phyloP scores from a whole-genome alignment of 2,113 vertebrate genomes.

The Mirza zaza region DNA sequence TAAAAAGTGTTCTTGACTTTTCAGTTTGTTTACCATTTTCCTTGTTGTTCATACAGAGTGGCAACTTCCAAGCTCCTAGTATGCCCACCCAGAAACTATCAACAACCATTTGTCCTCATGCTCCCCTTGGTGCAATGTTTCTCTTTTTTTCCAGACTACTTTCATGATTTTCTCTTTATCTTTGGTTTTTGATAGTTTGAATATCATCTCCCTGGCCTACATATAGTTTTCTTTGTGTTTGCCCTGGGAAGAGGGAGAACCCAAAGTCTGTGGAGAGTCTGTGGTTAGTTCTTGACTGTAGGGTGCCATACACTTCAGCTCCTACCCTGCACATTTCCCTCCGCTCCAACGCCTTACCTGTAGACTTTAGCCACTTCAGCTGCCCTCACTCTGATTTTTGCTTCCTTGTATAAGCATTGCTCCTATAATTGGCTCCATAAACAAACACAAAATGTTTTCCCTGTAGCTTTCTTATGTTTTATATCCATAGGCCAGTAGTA shows the following conservation, averaged over 20 bases:
- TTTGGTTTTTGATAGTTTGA: not conserved
- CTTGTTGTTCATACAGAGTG: not conserved
- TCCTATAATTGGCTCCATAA: no score
- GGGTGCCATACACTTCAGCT: not conserved
- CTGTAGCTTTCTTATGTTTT: no score
- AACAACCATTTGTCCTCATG: not conserved
- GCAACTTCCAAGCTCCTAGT: not conserved
- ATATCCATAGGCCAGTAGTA: no score
- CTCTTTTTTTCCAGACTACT: not conserved
- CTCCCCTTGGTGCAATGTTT: not conserved
- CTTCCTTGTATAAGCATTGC: not conserved
- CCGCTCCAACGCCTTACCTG: not conserved
- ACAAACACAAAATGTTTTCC: no score
- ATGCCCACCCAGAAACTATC: not conserved
- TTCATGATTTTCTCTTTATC: not conserved
- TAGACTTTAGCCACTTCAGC: not conserved
- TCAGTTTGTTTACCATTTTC: not conserved
- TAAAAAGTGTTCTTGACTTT: not conserved
- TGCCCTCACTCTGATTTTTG: not conserved
- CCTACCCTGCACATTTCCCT: no score
- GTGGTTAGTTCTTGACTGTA: not conserved
- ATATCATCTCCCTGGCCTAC: not conserved
- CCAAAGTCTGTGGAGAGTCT: not conserved
- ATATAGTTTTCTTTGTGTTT: not conserved
- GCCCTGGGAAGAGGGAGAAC: accelerated